phyloP scores from a whole-genome alignment of 2,113 vertebrate genomes.

The Herpailurus yagouaroundi region DNA sequence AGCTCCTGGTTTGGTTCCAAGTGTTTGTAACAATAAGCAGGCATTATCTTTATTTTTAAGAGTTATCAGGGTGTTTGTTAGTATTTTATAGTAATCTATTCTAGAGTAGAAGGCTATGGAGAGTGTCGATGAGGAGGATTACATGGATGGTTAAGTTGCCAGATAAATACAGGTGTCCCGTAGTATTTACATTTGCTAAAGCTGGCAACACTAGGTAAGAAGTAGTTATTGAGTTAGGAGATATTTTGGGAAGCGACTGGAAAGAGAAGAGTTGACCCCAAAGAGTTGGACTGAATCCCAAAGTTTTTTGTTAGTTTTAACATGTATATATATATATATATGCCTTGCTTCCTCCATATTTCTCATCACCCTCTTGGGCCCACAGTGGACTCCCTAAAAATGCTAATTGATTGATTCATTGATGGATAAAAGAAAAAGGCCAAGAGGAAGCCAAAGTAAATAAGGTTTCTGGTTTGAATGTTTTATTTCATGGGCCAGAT shows the following conservation, averaged over 20 bases:
- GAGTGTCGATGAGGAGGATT: not conserved
- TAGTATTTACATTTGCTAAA: not conserved
- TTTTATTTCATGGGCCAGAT: constrained; percentile 42
- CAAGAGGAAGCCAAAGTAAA: constrained; percentile 36
- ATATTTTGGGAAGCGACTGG: not conserved
- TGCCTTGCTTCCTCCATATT: not conserved
- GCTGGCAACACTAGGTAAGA: not conserved
- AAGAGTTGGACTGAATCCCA: not conserved
- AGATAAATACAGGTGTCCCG: not conserved
- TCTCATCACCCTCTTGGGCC: not conserved
- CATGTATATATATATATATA: not conserved
- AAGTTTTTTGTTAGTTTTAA: not conserved
- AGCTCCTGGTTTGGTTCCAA: not conserved
- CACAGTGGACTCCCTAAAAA: not conserved
- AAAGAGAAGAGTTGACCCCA: not conserved
- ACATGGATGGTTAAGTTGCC: not conserved
- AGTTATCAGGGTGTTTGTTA: not conserved
- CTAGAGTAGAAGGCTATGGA: not conserved
- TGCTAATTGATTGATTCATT: constrained; percentile 32
- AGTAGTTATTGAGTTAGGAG: not conserved
- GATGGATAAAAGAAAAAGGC: constrained; percentile 42
- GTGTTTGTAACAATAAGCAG: not conserved
- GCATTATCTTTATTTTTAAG: not conserved
- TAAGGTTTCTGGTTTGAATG: constrained; percentile 42
- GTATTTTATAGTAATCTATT: not conserved